Evolutionary conservation across 30 jellyfish, hydroid and myxozoan genomes (phyloP), one percentile per base, ranked within the genome.

Genomic region (Aurelia aurita): DNA sequence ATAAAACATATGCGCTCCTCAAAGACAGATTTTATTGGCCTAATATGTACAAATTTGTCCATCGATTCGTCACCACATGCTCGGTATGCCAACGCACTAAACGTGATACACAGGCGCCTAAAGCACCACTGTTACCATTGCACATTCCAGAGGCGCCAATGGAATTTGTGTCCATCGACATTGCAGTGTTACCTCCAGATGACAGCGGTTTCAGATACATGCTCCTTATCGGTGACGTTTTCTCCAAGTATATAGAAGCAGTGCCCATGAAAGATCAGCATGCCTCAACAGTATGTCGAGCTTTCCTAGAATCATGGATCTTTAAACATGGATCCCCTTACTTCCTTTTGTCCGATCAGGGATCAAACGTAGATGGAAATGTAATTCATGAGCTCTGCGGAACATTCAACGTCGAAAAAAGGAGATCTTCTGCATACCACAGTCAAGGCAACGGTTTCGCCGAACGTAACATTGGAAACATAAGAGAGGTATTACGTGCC

Each of bases 191-290:
- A 59, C 72, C 72, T 8, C 72, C 74, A 71, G 84, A 71, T 71
- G 84, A 71, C 68, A 26, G 65, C 67, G 68, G 67, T 20, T 71
- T 26, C 68, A 43, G 23, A 71, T 71, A 43, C 84, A 71, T 35
- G 59, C 84, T 71, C 57, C 84, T 71, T 71, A 71, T 71, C 34
- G 84, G 84, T 20, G 84, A 71, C 34, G 59, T 71, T 15, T 32
- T 32, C 4, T 4, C 4, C 44, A 32, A 32, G 4, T 32, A 32
- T 4, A 32, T 32, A 32, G 44, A 32, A 32, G 44, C 4, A 32
- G 4, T 32, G 44, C 44, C 44, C 44, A 32, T 32, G 44, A 32
- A 2, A 1, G 44, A 32, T 32, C 44, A 32, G 44, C 44, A 32
- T 32, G 44, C 44, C 44, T 1, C 44, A 32, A 32, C 44, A 32